Base-by-base conservation (phyloP, 23 tunicate genomes). In the Ascidia mentula region DNA sequence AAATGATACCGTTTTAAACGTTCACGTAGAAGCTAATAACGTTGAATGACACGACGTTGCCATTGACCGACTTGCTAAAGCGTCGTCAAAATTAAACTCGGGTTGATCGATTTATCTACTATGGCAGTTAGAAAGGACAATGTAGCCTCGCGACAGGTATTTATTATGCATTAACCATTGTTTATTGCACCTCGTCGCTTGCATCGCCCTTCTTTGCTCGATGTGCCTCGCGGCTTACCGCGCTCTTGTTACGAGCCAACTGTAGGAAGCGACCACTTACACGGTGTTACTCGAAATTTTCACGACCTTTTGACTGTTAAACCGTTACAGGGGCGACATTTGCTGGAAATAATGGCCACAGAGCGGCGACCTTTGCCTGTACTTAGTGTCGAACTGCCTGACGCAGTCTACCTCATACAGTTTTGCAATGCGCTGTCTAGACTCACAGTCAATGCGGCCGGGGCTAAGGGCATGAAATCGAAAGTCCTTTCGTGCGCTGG, bases 331-430 rank as follows among this genome's bases (percentile, higher is more conserved):
- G 13, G 15, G 13, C 28, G 12, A 3, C 28, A 20, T 20, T 53
- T 20, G 65, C 24, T 20, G 24, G 24, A 28, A 28, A 28, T 53
- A 53, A 53, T 53, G 65, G 65, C 65, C 13, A 5, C 65, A 3
- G 13, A 26, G 65, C 65, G 24, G 24, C n/a, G n/a, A n/a, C n/a
- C n/a, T n/a, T 53, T 53, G 65, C 65, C 65, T 20, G 65, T 9
- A 28, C 22, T 53, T 53, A 53, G 65, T 28, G 65, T 53, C 1
- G 65, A 53, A 20, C 65, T 53, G 65, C 65, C 65, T 53, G 65
- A 53, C 24, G 65, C 65, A 5, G 65, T 53, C 24, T 53, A 53
- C 65, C 65, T 53, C 65, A 53, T 53, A 53, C 65, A 53, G 65
- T 53, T 53, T 28, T 53, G 65, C 65, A 53, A 53, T 53, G 65